Conservation (phyloP, 2,113 vertebrate species). For the Gambusia affinis region DNA sequence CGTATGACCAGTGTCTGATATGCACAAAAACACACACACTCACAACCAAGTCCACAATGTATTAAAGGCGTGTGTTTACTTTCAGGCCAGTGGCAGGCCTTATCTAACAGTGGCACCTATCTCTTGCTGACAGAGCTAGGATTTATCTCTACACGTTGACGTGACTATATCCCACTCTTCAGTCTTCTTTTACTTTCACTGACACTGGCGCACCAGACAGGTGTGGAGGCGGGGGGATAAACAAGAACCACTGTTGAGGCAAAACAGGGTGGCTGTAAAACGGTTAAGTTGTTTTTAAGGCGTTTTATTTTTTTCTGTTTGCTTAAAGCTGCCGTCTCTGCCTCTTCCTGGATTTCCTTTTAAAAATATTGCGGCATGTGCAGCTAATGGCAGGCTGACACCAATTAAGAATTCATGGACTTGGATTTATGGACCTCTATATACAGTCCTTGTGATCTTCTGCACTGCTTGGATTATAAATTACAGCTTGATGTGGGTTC, state of each 20-base stretch:
- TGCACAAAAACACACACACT: neutral
- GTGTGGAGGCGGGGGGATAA: constrained; percentile 37
- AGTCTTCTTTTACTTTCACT: constrained; percentile 61
- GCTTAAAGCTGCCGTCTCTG: constrained; percentile 17
- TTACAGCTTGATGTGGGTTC: neutral
- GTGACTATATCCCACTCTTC: constrained; percentile 54
- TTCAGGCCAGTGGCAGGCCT: constrained; percentile 50
- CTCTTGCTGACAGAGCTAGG: constrained; percentile 56
- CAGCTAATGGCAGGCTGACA: constrained; percentile 4
- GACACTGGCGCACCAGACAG: constrained; percentile 68
- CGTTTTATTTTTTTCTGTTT: constrained; percentile 28
- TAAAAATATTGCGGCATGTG: constrained; percentile 10
- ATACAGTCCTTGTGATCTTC: neutral
- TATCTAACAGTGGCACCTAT: constrained; percentile 52
- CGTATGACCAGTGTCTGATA: constrained; percentile 57
- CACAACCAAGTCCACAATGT: constrained; percentile 21
- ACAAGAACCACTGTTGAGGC: neutral
- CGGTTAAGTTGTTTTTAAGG: constrained; percentile 8
- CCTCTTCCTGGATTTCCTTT: constrained; percentile 19
- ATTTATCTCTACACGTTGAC: constrained; percentile 49
- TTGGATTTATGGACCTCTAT: constrained; percentile 1
- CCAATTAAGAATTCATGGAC: neutral
- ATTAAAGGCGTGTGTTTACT: constrained; percentile 49
- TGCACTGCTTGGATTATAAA: constrained; percentile 2
- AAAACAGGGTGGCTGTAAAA: constrained; percentile 11